Conservation (phyloP, 2,888 invertebrate genomes). For the Perithous albicinctus region DNA sequence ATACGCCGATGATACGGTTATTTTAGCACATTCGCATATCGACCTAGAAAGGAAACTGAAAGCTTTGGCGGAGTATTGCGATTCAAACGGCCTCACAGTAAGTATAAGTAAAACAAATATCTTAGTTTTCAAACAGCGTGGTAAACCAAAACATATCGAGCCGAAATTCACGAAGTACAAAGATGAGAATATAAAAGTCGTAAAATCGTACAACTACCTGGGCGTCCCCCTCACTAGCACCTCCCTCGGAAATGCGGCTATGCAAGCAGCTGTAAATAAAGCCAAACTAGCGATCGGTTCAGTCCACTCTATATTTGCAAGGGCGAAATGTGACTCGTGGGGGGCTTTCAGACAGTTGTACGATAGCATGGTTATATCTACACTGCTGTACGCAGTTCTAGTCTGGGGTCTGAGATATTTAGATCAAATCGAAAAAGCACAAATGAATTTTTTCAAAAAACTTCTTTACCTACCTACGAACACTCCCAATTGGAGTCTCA, state of each 20-base stretch:
- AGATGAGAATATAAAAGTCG: neutral
- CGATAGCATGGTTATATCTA: neutral
- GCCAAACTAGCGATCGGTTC: neutral
- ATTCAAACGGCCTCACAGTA: neutral
- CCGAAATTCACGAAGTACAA: neutral
- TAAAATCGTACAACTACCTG: neutral
- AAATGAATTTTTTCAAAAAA: conserved; percentile 40
- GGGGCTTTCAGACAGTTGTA: neutral
- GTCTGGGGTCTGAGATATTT: too few relatives aligned
- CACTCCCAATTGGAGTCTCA: conserved; percentile 16
- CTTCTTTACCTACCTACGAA: conserved; percentile 16
- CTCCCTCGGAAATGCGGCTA: neutral
- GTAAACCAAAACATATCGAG: neutral
- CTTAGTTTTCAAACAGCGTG: neutral
- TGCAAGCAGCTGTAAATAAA: too few relatives aligned
- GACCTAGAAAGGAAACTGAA: neutral
- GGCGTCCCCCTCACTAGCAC: neutral
- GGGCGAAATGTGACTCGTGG: neutral
- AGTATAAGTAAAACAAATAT: neutral
- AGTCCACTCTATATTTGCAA: neutral
- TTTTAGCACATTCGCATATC: neutral
- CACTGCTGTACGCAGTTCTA: neutral
- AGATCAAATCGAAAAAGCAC: conserved; percentile 41
- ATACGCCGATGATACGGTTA: conserved; percentile 13
- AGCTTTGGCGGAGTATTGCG: neutral